A percentile compares a stretch with the other conserved stretches of the same genome.
These are phyloP conservation scores for Montipora cactus DNA, from an alignment of 64 coral and sea anemone species.

Conservation along the genomic window DNA sequence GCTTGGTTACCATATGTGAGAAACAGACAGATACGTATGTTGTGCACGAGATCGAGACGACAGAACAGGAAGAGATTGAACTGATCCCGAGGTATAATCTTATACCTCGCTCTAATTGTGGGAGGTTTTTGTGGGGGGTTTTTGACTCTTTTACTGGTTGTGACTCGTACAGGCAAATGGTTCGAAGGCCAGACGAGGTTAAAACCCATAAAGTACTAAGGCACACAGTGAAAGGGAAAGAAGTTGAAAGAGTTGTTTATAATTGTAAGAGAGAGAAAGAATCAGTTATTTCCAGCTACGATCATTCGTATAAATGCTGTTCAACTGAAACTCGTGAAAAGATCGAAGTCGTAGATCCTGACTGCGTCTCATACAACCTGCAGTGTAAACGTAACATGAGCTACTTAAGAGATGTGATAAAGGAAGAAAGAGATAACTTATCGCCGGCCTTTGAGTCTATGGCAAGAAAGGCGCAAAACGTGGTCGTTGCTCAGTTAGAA, in stretches of 20 bases:
- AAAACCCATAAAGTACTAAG: not conserved
- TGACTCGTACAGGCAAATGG: not conserved
- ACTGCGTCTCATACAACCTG: conserved; percentile 1
- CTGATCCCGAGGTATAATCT: not conserved
- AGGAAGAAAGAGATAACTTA: not conserved
- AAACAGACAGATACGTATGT: not conserved
- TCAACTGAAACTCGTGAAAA: not conserved
- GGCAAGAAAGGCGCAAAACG: not conserved
- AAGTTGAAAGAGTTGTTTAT: not conserved
- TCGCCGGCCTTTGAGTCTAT: not conserved
- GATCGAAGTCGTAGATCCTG: not conserved
- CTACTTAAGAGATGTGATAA: not conserved
- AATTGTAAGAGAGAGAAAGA: not conserved
- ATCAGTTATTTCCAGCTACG: not conserved
- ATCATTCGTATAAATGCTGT: not conserved
- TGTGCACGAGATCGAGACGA: not conserved
- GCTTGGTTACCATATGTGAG: not conserved
- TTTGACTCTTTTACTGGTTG: not conserved
- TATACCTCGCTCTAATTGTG: not conserved
- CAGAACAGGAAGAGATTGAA: not conserved
- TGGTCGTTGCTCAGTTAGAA: not conserved
- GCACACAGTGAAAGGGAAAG: not conserved
- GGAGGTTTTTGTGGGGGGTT: no score
- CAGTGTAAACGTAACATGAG: not conserved
- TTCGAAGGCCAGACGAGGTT: rapidly evolving